Base-by-base conservation (phyloP, 2,888 invertebrate genomes). In the Drosophila bunnanda region DNA sequence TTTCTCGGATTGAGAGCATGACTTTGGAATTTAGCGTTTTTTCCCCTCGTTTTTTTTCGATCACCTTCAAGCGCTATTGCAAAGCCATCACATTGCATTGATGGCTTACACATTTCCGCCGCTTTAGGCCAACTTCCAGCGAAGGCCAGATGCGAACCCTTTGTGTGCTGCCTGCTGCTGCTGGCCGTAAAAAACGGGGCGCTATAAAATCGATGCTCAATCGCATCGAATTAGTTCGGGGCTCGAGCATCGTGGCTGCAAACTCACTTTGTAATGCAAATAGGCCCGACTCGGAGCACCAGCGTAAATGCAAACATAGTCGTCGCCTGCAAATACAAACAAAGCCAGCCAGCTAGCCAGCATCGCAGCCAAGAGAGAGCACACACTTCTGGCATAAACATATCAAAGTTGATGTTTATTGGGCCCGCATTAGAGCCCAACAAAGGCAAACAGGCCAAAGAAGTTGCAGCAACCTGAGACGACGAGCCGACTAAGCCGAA, bases 351-450 rank as follows among this genome's bases (percentile, higher is more conserved):
- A 59, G 46, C 59, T n/a, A 17, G n/a, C 64, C 50, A 62, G 48
- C 64, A 39, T 64, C 62, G 25, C 25, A 39, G 9, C 32, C 62
- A 8, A 46, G 46, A 17, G 17, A 46, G 46, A 43, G 52, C 56
- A 67, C 64, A 67, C 43, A 53, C 50, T 76, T 80, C 69, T 68
- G 78, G 67, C 75, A 88, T 88, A 88, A 84, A 84, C 79, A 77
- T 78, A 81, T 83, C 81, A 74, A 76, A 82, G 77, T 89, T 85
- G 81, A 85, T 85, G 89, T 75, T 85, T 88, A 87, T 88, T 76
- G 53, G 69, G 68, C 73, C 78, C 77, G 75, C 88, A 78, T 59
- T 75, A 68, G 46, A 58, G 52, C 53, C 61, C 28, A 15, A 8
- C 38, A 46, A 28, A 54, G 12, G 53, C 68, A 48, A 67, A 67